Conservation (phyloP, 2,113 vertebrate species). For the Centropristis striata region DNA sequence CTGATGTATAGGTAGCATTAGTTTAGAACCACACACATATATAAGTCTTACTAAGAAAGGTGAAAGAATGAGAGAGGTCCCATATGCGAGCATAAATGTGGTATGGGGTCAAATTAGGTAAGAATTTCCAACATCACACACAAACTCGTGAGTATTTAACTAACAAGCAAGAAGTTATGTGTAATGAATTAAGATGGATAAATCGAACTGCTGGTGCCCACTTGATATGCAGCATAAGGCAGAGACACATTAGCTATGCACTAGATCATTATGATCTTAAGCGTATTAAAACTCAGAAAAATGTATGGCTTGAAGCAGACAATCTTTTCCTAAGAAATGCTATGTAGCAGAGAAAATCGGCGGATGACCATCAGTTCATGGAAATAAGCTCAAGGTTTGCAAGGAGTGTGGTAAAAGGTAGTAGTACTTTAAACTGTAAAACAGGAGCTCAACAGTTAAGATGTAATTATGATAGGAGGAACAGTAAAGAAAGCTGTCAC, state of each 20-base stretch:
- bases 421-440: conserved; percentile 18
- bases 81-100: background rate
- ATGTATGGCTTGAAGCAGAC: conserved; percentile 22
- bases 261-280: conserved; percentile 51
- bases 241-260: conserved; percentile 25
- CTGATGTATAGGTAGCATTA: no score
- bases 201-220: conserved; percentile 4
- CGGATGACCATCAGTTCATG: conserved; percentile 54
- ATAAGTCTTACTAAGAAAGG: background rate
- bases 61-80: background rate
- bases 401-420: conserved; percentile 1
- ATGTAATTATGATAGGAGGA: conserved; percentile 66
- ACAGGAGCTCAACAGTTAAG: conserved; percentile 44
- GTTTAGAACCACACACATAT: conserved; percentile 10
- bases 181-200: conserved; percentile 41
- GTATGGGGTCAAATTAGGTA: conserved; percentile 4
- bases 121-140: background rate
- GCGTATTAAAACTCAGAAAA: conserved; percentile 28
- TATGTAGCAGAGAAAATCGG: conserved; percentile 38
- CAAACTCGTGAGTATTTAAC: conserved; percentile 12
- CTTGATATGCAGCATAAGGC: conserved; percentile 44
- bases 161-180: background rate
- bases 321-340: conserved; percentile 30
- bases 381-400: conserved; percentile 31
- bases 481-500: conserved; percentile 26